These are phyloP conservation scores for Pseudochirops corinnae DNA, from an alignment of 2,797 vertebrate species.

Conservation along the genomic window DNA sequence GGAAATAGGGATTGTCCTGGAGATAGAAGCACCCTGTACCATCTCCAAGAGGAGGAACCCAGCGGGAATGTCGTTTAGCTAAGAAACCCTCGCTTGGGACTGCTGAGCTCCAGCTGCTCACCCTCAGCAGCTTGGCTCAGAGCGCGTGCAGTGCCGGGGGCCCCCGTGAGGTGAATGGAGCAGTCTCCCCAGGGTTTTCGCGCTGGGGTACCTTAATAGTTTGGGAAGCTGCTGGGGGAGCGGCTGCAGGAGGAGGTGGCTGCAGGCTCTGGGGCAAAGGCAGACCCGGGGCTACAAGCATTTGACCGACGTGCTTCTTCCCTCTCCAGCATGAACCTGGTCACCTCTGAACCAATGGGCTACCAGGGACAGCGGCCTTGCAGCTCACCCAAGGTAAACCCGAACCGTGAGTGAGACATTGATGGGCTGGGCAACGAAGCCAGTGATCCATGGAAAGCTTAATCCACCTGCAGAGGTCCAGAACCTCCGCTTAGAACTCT, in stretches of 20 bases:
- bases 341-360: slow-evolving; percentile 45
- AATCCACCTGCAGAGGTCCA: neutral
- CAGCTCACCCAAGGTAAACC: slow-evolving; percentile 58
- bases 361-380: slow-evolving; percentile 26
- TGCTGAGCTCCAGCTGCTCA: neutral
- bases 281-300: neutral
- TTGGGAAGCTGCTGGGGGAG: neutral
- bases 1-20: neutral
- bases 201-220: neutral
- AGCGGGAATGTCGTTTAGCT: neutral
- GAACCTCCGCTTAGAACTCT: neutral
- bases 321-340: neutral
- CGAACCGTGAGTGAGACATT: too few species aligned
- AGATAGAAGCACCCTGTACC: neutral
- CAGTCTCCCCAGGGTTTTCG: neutral
- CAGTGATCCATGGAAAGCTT: neutral
- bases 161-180: neutral
- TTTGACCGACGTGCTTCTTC: neutral
- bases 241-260: neutral
- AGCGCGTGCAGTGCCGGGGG: neutral
- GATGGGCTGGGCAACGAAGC: neutral
- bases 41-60: neutral
- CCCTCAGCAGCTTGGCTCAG: neutral
- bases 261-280: neutral
- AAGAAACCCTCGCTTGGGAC: neutral